Evolutionary conservation across 2,113 vertebrate genomes (phyloP).

Genomic region (Probosciger aterrimus): DNA sequence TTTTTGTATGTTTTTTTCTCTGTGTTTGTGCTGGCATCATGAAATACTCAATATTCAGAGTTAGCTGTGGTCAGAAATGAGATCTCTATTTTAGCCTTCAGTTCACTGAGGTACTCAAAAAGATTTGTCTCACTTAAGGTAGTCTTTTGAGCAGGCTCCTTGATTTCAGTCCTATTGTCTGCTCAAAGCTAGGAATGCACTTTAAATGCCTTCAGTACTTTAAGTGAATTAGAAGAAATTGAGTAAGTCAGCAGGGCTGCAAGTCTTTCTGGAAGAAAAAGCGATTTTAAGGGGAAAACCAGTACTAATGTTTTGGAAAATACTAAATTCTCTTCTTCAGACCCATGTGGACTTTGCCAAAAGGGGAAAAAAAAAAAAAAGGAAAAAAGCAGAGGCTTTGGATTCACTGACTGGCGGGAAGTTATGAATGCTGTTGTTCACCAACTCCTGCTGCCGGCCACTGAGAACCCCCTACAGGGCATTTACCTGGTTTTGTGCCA

Average conservation of each 20-base stretch:
- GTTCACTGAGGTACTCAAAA: background rate
- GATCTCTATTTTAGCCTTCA: background rate
- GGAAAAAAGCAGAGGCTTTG: background rate
- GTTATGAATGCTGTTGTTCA: rapidly evolving
- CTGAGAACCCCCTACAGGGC: background rate
- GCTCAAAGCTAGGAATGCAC: background rate
- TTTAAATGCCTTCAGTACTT: background rate
- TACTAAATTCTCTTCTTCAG: background rate
- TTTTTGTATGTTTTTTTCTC: background rate
- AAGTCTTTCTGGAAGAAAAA: background rate
- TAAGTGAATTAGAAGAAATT: background rate
- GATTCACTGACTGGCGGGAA: background rate
- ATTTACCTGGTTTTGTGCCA: background rate
- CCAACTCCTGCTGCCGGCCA: background rate
- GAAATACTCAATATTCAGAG: background rate
- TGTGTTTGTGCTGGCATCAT: background rate
- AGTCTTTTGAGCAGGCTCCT: background rate
- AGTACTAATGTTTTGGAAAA: background rate
- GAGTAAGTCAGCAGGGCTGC: background rate
- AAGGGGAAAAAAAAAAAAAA: background rate
- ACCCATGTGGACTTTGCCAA: background rate
- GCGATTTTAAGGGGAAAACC: background rate
- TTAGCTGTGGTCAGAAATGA: background rate
- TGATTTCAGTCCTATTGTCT: background rate
- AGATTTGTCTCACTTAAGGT: background rate